These are phyloP conservation scores for Apus apus DNA, from an alignment of 2,113 vertebrate species.

Conservation along the genomic window DNA sequence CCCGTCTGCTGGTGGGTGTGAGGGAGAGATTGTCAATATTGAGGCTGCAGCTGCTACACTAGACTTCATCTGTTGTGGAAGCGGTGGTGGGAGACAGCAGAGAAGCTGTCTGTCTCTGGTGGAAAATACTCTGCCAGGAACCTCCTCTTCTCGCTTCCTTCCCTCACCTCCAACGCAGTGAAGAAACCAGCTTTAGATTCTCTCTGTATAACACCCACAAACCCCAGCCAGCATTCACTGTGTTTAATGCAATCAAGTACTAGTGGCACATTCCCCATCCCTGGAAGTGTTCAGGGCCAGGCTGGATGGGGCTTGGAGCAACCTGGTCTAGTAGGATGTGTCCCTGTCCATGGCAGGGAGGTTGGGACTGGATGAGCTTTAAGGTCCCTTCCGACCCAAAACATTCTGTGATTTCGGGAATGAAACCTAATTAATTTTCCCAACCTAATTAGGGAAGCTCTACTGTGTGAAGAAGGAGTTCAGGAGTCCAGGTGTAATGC, in stretches of 20 bases:
- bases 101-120: not conserved
- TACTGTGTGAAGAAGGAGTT: not conserved
- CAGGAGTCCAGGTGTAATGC: accelerated
- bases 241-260: not conserved
- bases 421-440: not conserved
- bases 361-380: too few species aligned
- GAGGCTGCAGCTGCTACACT: not conserved
- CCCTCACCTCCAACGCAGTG: not conserved
- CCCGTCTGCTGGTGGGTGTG: not conserved
- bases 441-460: not conserved
- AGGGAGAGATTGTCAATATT: not conserved
- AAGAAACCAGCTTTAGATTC: not conserved
- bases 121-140: not conserved
- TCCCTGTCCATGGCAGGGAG: too few species aligned
- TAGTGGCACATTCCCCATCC: not conserved
- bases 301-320: too few species aligned
- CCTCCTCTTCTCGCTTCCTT: not conserved
- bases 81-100: not conserved
- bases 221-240: not conserved
- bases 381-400: too few species aligned
- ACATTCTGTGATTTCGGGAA: not conserved
- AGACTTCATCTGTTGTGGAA: not conserved
- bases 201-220: not conserved
- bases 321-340: too few species aligned
- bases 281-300: too few species aligned